Percentiles rank a stretch among this genome's conserved stretches.
phyloP scores from a whole-genome alignment of 2,797 vertebrate genomes.

The Thalassophryne amazonica region DNA sequence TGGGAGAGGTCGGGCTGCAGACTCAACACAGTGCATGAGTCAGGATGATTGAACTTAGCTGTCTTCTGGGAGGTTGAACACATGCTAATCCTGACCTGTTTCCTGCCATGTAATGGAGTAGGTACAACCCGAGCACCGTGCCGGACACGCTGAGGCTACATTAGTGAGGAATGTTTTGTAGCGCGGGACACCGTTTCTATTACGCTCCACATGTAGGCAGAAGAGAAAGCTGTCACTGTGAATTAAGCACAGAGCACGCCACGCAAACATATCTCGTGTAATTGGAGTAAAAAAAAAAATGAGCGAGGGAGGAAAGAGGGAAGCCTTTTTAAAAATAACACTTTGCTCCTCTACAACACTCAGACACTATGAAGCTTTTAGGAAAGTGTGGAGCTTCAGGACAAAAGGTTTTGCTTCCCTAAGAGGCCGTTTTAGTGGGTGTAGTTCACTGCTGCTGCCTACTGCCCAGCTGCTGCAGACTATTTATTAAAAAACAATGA shows the following conservation, averaged over 20 bases:
- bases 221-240: constrained; percentile 84
- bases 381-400: constrained; percentile 78
- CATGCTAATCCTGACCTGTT: constrained; percentile 80
- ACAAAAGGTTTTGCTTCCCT: constrained; percentile 74
- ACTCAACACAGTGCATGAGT: constrained; percentile 46
- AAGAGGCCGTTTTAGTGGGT: constrained; percentile 63
- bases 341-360: constrained; percentile 54
- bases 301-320: constrained; percentile 22
- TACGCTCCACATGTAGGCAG: constrained; percentile 80
- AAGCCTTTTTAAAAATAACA: constrained; percentile 77
- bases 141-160: constrained; percentile 77
- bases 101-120: constrained; percentile 79
- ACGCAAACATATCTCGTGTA: constrained; percentile 71
- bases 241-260: constrained; percentile 76
- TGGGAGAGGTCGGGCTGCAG: constrained; percentile 15
- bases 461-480: constrained; percentile 78
- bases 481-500: constrained; percentile 78
- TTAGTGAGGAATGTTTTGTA: constrained; percentile 80
- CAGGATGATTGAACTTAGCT: constrained; percentile 64
- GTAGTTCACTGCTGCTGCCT: no score
- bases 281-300: constrained; percentile 67
- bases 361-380: constrained; percentile 83
- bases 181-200: constrained; percentile 78
- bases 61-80: constrained; percentile 73
- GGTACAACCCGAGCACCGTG: constrained; percentile 67